These are phyloP conservation scores for Pegoplata infirma DNA, from an alignment of 2,888 invertebrate species.

Conservation along the genomic window DNA sequence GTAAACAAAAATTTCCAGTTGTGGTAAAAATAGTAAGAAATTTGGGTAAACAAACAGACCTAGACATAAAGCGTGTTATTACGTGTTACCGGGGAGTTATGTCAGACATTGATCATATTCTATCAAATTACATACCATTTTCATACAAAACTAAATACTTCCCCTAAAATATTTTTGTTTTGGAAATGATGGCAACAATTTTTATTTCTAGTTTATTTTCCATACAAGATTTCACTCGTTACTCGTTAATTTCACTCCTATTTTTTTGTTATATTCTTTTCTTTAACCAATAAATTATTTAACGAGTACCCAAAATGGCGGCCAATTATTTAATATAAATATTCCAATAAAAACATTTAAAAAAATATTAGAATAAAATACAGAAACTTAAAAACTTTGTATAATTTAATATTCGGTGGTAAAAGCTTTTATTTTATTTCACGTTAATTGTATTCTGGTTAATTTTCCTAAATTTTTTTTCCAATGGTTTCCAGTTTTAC, in stretches of 20 bases:
- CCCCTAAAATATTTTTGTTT: too few relatives aligned
- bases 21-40: too few relatives aligned
- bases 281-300: conserved; percentile 13
- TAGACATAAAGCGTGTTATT: too few relatives aligned
- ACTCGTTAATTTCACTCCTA: conserved; percentile 48
- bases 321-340: conserved; percentile 56
- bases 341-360: neutral
- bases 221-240: conserved; percentile 54
- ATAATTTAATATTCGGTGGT: neutral
- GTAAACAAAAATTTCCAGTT: too few relatives aligned
- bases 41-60: too few relatives aligned
- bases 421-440: neutral
- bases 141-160: too few relatives aligned
- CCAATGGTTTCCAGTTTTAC: conserved; percentile 1
- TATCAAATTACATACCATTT: too few relatives aligned
- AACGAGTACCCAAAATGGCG: conserved; percentile 72
- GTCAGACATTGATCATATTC: too few relatives aligned
- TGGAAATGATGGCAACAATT: conserved; percentile 4
- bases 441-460: neutral
- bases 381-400: neutral
- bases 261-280: conserved; percentile 48
- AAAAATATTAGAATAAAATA: neutral
- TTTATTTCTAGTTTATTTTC: conserved; percentile 30
- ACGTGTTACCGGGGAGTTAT: too few relatives aligned
- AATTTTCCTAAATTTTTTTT: neutral